Evolutionary conservation across 2,888 invertebrate species (phyloP), one percentile per base, ranked within the genome.

Genomic region (Drosophila conformis): DNA sequence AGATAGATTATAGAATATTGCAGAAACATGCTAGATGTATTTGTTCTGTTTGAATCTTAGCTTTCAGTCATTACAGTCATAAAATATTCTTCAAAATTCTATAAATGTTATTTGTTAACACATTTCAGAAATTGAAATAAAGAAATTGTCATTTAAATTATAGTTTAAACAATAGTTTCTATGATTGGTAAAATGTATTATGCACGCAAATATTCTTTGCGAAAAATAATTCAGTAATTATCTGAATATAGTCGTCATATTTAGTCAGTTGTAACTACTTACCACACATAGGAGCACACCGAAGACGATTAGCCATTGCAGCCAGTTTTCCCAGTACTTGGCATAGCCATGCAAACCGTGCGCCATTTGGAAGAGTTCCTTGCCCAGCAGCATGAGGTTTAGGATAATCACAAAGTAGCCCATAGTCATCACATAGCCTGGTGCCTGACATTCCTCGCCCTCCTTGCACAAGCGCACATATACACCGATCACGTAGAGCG

Each of bases 291-390:
- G 91, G 86, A 96, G 95, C 1, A 96, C 96, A 73, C 96, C 95
- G 48, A 96, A 91, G 61, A 97, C 95, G 58, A 97, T 96, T 27
- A 96, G 93, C 95, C 96, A 95, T 90, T 97, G 97, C 56, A 97
- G 93, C 95, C 96, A 97, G 91, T 97, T 97, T 91, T 97, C 97
- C 96, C 97, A 97, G 78, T 96, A 95, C 78, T 95, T 94, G 4
- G 96, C 94, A 83, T 97, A 97, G n/a, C 94, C 94, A 33, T 94
- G 94, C 92, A 96, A 94, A 57, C 95, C 95, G 70, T 97, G 96
- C 0, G 95, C 95, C 73, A 97, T 94, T 94, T 93, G 93, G 73
- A 93, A 93, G 2, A 97, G 92, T 93, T 98, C 97, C 91, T 97
- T 97, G 0, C 93, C 93, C 70, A 96, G 88, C 54, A 96, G 94